Percentiles rank a stretch among this genome's conserved stretches.
These are phyloP conservation scores for Cetoscarus ocellatus DNA, from an alignment of 2,797 vertebrate species.

Conservation along the genomic window DNA sequence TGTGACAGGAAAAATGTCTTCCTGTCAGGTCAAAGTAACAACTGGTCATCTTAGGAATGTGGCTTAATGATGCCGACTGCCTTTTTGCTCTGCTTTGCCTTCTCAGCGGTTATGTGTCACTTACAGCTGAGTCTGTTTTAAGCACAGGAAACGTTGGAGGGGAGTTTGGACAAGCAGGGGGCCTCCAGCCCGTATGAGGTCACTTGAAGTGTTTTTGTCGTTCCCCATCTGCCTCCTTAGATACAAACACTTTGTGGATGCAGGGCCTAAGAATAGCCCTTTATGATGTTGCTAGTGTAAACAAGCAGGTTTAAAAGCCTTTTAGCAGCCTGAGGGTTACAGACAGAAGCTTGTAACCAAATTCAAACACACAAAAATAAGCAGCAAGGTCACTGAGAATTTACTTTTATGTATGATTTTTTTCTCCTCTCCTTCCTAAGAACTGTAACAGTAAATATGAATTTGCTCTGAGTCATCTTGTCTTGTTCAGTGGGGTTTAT, in stretches of 20 bases:
- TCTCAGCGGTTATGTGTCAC: conserved; percentile 50
- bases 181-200: conserved; percentile 35
- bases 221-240: conserved; percentile 26
- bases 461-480: conserved; percentile 63
- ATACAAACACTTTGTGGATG: conserved; percentile 24
- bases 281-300: conserved; percentile 55
- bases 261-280: conserved; percentile 46
- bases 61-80: conserved; percentile 20
- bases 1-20: conserved; percentile 9
- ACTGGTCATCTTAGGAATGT: conserved; percentile 23
- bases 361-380: conserved; percentile 22
- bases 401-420: conserved; percentile 24
- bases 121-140: conserved; percentile 54
- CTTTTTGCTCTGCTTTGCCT: conserved; percentile 28
- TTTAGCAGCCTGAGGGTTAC: conserved; percentile 33
- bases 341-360: conserved; percentile 16
- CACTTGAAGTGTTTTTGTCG: conserved; percentile 46
- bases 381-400: conserved; percentile 7
- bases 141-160: conserved; percentile 19
- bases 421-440: conserved; percentile 1
- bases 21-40: conserved; percentile 39
- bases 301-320: conserved; percentile 37
- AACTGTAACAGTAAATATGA: conserved; percentile 56
- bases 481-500: conserved; percentile 53
- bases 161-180: not conserved